These are phyloP conservation scores for Idris sp. DNA, from an alignment of 1,140 invertebrate species.

Conservation along the genomic window DNA sequence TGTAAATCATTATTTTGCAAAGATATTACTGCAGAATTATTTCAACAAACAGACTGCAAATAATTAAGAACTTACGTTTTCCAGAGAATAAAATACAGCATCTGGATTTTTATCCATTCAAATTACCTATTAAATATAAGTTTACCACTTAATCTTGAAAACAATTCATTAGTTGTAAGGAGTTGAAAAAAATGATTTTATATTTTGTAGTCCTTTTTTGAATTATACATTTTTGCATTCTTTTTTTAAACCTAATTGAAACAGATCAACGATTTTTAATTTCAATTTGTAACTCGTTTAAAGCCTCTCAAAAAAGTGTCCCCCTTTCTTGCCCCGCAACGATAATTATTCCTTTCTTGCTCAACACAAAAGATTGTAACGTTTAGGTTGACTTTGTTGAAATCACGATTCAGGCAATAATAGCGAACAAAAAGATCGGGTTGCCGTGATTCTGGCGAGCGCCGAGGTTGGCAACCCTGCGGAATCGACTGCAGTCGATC, in stretches of 20 bases:
- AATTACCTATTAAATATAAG: too few species aligned
- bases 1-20: slow-evolving; percentile 41
- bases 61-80: slow-evolving; percentile 5
- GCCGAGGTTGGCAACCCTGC: slow-evolving; percentile 60
- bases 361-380: slow-evolving; percentile 32
- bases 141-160: too few species aligned
- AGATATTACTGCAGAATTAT: slow-evolving; percentile 35
- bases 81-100: slow-evolving; percentile 7
- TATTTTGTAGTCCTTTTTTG: too few species aligned
- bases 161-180: too few species aligned
- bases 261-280: not conserved
- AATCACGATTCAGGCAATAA: slow-evolving; percentile 54
- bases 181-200: too few species aligned
- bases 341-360: slow-evolving; percentile 47
- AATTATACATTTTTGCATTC: too few species aligned
- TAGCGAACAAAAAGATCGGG: slow-evolving; percentile 55
- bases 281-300: too few species aligned
- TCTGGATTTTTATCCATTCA: too few species aligned
- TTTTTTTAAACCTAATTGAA: not conserved
- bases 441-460: slow-evolving; percentile 27
- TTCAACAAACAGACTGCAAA: slow-evolving; percentile 1
- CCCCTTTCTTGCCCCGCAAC: not conserved
- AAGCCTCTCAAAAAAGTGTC: not conserved
- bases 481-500: slow-evolving; percentile 61
- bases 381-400: slow-evolving; percentile 38